A percentile compares a stretch with the other conserved stretches of the same genome.
Conservation (phyloP, 2,888 invertebrate genomes). For the Lepidochrysops patricia region DNA sequence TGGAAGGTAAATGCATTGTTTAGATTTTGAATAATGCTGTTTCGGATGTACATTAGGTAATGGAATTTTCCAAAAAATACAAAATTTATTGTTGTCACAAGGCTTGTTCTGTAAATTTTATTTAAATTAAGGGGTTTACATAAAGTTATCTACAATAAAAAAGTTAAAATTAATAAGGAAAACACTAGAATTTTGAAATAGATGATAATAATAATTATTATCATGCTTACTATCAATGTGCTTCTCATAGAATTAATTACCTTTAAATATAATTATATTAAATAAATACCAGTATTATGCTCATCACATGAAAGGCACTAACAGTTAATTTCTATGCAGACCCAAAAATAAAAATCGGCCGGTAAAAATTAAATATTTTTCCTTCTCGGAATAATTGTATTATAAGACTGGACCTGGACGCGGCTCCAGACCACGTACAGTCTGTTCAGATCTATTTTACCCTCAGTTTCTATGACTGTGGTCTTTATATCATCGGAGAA, state of each 20-base stretch:
- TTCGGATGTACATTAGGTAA: background rate
- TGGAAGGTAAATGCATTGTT: background rate
- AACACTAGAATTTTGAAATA: no score
- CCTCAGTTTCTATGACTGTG: no score
- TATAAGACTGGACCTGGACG: background rate
- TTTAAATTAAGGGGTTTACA: background rate
- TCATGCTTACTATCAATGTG: no score
- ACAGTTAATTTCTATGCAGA: background rate
- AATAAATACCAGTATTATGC: background rate
- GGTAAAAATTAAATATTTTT: background rate
- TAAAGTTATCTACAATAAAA: background rate
- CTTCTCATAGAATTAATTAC: no score
- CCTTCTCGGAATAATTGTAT: background rate
- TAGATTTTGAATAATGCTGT: background rate
- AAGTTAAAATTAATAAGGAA: no score
- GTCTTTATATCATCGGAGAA: no score
- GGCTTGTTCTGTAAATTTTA: background rate
- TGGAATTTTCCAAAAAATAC: background rate
- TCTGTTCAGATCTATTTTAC: no score
- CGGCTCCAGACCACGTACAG: no score
- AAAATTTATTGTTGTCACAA: background rate
- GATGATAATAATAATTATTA: no score
- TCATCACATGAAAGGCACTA: background rate
- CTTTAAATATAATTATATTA: no score
- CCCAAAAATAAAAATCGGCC: background rate